Percentiles rank a stretch among this genome's conserved stretches.
These are phyloP conservation scores for Petrocephalus schoutedeni DNA, from an alignment of 2,797 vertebrate species.

Conservation along the genomic window DNA sequence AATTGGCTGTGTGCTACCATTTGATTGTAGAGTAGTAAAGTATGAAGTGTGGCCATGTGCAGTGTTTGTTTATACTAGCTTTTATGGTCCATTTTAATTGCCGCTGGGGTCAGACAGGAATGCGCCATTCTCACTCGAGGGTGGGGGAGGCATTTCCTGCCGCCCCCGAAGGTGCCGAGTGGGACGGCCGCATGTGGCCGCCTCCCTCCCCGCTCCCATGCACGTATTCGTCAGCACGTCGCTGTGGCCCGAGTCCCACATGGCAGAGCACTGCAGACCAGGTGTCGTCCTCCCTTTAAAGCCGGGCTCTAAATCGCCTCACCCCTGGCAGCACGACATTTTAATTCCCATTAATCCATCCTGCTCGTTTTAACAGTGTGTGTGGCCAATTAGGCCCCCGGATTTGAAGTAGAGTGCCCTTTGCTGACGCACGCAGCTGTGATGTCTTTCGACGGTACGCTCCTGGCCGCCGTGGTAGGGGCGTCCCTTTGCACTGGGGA, in stretches of 20 bases:
- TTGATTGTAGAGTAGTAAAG: constrained; percentile 9
- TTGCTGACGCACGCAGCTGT: neutral
- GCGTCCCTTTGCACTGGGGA: neutral
- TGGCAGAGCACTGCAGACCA: neutral
- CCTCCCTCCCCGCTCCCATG: neutral
- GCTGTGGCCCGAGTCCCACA: neutral
- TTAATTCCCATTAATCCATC: neutral
- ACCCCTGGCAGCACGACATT: neutral
- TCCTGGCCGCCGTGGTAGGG: neutral
- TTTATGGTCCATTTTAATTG: constrained; percentile 18
- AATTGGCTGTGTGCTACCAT: constrained; percentile 22
- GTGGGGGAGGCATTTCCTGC: constrained; percentile 8
- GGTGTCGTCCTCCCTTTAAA: neutral
- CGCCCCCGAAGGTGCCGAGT: neutral
- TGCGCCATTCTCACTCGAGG: constrained; percentile 7
- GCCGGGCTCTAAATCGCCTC: neutral
- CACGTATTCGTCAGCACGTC: neutral
- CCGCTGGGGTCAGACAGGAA: constrained; percentile 22
- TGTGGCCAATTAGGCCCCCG: constrained; percentile 19
- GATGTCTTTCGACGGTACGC: neutral
- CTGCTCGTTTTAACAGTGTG: constrained; percentile 8
- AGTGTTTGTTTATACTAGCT: constrained; percentile 23
- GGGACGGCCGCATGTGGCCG: neutral
- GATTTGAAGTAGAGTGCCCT: neutral
- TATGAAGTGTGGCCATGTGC: constrained; percentile 1